These are phyloP conservation scores for Cariama cristata DNA, from an alignment of 2,113 vertebrate genomes.

Conservation along the genomic window DNA sequence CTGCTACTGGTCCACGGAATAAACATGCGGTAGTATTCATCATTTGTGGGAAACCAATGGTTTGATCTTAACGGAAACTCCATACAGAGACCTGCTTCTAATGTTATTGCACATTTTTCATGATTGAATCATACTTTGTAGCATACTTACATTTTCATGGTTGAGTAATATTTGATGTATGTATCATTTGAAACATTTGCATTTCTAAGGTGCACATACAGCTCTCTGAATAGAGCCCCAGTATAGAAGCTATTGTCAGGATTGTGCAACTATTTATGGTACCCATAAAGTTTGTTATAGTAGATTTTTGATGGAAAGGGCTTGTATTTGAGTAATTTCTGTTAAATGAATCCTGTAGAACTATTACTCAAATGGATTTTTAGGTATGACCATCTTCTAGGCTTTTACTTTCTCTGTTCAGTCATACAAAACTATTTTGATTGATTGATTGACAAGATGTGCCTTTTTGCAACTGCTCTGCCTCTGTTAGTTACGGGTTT, in stretches of 20 bases:
- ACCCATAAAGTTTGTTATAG: background rate
- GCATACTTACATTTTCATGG: background rate
- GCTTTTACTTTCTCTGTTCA: background rate
- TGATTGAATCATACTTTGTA: background rate
- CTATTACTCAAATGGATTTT: background rate
- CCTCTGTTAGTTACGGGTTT: background rate
- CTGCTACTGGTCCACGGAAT: background rate
- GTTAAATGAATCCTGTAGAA: background rate
- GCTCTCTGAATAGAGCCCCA: background rate
- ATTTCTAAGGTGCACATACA: background rate
- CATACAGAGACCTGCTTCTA: background rate
- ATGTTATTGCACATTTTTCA: background rate
- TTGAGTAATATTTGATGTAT: background rate
- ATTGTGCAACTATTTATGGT: background rate
- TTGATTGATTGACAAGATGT: background rate
- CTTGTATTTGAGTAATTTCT: background rate
- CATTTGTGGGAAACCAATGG: background rate
- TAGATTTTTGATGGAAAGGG: background rate
- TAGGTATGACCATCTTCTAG: background rate
- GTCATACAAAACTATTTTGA: background rate
- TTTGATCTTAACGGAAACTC: background rate
- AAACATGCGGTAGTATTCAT: background rate
- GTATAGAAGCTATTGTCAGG: background rate
- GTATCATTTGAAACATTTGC: background rate
- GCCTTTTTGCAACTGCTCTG: background rate